Conservation (phyloP, 2,888 invertebrate species). For the Pollenia amentaria region DNA sequence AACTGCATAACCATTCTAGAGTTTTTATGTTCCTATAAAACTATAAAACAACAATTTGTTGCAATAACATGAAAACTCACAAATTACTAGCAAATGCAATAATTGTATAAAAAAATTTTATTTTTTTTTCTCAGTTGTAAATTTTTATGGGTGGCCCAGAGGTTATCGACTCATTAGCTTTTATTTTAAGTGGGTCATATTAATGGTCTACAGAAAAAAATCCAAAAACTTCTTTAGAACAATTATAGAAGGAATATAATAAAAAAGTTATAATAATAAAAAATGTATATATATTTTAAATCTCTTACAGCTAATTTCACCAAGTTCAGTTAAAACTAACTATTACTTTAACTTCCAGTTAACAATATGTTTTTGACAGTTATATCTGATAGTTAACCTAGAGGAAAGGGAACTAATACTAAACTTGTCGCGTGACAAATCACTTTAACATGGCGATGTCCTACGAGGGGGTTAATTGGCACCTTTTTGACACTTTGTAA, state of each 20-base stretch:
- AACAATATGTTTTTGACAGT: too few species aligned
- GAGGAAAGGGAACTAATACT: too few species aligned
- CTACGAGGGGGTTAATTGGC: too few species aligned
- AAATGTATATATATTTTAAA: too few species aligned
- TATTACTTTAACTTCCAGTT: too few species aligned
- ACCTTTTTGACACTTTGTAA: too few species aligned
- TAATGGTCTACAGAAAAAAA: background rate
- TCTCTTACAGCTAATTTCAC: too few species aligned
- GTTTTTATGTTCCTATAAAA: background rate
- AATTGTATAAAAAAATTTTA: background rate
- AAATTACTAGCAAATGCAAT: background rate
- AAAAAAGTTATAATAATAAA: background rate
- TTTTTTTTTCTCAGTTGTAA: slow-evolving; percentile 2
- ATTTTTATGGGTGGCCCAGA: slow-evolving; percentile 7
- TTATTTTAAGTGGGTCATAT: slow-evolving; percentile 32
- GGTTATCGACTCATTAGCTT: slow-evolving; percentile 15
- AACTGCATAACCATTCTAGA: too few species aligned
- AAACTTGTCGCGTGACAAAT: too few species aligned
- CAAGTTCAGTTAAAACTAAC: too few species aligned
- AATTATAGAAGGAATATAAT: background rate
- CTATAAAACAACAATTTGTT: slow-evolving; percentile 10
- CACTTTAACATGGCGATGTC: too few species aligned
- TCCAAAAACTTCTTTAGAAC: background rate
- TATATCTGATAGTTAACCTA: too few species aligned
- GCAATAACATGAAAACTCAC: slow-evolving; percentile 1